Evolutionary conservation across 2,888 invertebrate genomes (phyloP), one percentile per base, ranked within the genome.

Genomic region (Anticlea derivata): DNA sequence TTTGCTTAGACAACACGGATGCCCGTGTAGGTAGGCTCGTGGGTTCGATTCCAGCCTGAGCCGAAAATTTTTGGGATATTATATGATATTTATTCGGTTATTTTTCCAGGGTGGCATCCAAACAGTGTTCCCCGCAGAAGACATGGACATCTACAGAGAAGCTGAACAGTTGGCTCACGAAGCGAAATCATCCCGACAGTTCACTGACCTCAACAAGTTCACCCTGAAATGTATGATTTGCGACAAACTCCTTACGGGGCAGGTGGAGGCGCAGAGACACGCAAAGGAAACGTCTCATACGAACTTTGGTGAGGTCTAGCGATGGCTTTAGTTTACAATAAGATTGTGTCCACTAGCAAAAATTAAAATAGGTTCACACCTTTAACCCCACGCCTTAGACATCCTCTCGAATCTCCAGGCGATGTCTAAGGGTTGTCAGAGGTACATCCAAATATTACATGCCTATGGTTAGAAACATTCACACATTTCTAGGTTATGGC

Each of bases 151-250:
- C 10, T 92, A 96, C 57, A 87, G 92, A 44, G 95, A 97, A 82
- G 98, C 98, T 0, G 93, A 96, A 64, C 95, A 96, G 68, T 76
- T 99, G 38, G 98, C 97, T 0, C 92, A 92, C 45, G 98, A 98
- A 86, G 97, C 97, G 0, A 96, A 97, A 78, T 95, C 96, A 0
- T 96, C 96, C 57, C 92, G 96, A 55, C 98, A 98, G 82, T 98
- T 94, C 79, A 98, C 98, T 0, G 97, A 98, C 85, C 93, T 97
- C 3, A 93, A 95, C 73, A 96, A 95, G 71, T 98, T 98, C 70
- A 94, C 95, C 0, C 83, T 98, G 7, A 94, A 95, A 61, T 98
- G 98, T 80, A 86, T 94, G 73, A 92, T 94, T n/a, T 98, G 98
- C 75, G 92, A 96, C 65, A 87, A 93, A 22, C 86, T 93, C 63